phyloP scores from a whole-genome alignment of 2,113 vertebrate genomes.

The Pangasianodon gigas region DNA sequence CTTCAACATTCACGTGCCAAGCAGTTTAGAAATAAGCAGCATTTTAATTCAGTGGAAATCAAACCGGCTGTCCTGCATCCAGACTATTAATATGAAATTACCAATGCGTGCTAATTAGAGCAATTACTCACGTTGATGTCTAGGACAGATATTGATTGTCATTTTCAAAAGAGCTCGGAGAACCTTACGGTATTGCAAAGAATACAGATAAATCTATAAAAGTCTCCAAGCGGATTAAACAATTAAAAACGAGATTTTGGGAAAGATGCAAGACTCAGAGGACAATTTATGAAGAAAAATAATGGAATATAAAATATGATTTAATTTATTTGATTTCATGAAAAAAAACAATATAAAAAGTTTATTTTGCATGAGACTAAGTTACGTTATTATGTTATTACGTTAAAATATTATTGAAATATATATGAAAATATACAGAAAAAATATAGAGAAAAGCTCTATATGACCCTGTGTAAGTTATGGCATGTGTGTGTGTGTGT shows the following conservation, averaged over 20 bases:
- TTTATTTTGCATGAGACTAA: background rate
- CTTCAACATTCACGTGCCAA: constrained; percentile 28
- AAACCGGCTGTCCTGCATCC: constrained; percentile 9
- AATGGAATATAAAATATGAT: too few relatives aligned
- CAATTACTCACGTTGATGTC: constrained; percentile 75
- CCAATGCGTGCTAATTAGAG: constrained; percentile 75
- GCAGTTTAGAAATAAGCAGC: constrained; percentile 26
- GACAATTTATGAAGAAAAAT: constrained; percentile 22
- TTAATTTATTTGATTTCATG: constrained; percentile 21
- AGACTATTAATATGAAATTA: constrained; percentile 60
- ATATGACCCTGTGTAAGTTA: background rate
- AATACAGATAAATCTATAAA: constrained; percentile 48
- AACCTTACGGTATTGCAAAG: constrained; percentile 35
- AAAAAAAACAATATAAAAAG: background rate
- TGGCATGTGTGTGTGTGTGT: background rate
- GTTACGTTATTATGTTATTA: background rate
- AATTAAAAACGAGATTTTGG: constrained; percentile 23
- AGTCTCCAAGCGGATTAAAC: constrained; percentile 44
- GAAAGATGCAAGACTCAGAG: background rate
- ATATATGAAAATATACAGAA: background rate
- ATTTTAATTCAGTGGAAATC: constrained; percentile 31
- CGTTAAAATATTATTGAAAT: too few relatives aligned
- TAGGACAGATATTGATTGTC: constrained; percentile 67
- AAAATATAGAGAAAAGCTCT: background rate
- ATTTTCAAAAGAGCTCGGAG: constrained; percentile 52